Evolutionary conservation across 2,888 invertebrate genomes (phyloP), one percentile per base, ranked within the genome.

Genomic region (Syrphus vitripennis): DNA sequence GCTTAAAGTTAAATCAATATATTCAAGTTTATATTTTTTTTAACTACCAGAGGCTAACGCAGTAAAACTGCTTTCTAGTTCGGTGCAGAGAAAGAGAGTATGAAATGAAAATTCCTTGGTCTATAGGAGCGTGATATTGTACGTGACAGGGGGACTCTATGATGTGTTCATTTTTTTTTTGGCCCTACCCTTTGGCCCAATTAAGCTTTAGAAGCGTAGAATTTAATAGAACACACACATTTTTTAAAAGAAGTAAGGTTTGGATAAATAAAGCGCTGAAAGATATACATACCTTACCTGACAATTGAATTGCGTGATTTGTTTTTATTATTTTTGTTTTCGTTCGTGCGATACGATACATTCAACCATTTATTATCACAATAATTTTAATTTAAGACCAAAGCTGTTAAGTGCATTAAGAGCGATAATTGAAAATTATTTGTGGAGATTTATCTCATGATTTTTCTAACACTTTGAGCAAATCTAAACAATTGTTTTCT

Each of bases 301-400:
- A 3, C n/a, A n/a, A 71, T 48, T 69, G 26, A 29, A 37, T 80
- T 67, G 80, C 80, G 76, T 81, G 81, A 76, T 76, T 71, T 81
- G 80, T 42, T 59, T 83, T 65, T 42, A 42, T 75, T 74, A 63
- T 24, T 37, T 55, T 61, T 3, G 29, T 42, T 63, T 79, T 67
- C 55, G 9, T 53, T 61, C 42, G 37, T 29, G 50, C 65, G 19
- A 19, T 71, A 48, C 50, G 4, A n/a, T 24, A 48, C 40, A 31
- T 61, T 26, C n/a, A 53, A 7, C 53, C 19, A n/a, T 45, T 61
- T 45, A 34, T 67, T 37, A 55, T 45, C 34, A 34, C 3, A 31
- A 16, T 6, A 21, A 10, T 24, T 50, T 48, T 14, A 16, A 31
- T 29, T 21, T 29, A 76, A 63, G 34, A n/a, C 63, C 67, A 61